These are phyloP conservation scores for Nibea coibor DNA, from an alignment of 2,113 vertebrate genomes.

Conservation along the genomic window DNA sequence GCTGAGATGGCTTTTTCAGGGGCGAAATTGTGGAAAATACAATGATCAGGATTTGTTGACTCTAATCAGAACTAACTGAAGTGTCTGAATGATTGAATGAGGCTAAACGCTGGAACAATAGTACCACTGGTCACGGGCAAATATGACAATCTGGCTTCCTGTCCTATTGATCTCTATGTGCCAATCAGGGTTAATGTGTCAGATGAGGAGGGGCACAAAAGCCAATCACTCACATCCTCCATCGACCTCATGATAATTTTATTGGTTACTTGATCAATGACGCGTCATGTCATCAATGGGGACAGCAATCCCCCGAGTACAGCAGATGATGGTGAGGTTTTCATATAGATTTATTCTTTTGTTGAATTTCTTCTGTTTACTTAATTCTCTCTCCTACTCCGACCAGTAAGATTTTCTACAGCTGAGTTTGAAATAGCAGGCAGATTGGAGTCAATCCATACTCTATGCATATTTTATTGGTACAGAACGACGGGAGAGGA, in stretches of 20 bases:
- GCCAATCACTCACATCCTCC: slow-evolving; percentile 44
- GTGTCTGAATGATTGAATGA: neutral
- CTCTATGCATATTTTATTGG: slow-evolving; percentile 63
- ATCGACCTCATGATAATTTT: slow-evolving; percentile 50
- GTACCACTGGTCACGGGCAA: neutral
- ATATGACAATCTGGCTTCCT: neutral
- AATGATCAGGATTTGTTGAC: neutral
- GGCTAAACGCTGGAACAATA: neutral
- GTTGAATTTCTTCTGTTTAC: neutral
- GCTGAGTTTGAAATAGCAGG: slow-evolving; percentile 29
- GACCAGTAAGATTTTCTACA: neutral
- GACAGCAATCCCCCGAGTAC: neutral
- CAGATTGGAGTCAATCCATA: slow-evolving; percentile 52
- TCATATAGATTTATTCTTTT: slow-evolving; percentile 6
- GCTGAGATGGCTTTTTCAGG: neutral
- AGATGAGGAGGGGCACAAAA: slow-evolving; percentile 15
- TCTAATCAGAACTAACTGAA: neutral
- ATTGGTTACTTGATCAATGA: slow-evolving; percentile 52
- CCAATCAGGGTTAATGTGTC: slow-evolving; percentile 30
- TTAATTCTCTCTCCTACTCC: slow-evolving; percentile 5
- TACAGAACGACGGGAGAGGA: slow-evolving; percentile 9
- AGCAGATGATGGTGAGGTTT: neutral
- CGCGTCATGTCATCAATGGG: neutral
- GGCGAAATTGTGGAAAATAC: neutral
- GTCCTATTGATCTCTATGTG: slow-evolving; percentile 28